phyloP scores from a whole-genome alignment of 1,140 invertebrate species.

The Hirudo medicinalis region DNA sequence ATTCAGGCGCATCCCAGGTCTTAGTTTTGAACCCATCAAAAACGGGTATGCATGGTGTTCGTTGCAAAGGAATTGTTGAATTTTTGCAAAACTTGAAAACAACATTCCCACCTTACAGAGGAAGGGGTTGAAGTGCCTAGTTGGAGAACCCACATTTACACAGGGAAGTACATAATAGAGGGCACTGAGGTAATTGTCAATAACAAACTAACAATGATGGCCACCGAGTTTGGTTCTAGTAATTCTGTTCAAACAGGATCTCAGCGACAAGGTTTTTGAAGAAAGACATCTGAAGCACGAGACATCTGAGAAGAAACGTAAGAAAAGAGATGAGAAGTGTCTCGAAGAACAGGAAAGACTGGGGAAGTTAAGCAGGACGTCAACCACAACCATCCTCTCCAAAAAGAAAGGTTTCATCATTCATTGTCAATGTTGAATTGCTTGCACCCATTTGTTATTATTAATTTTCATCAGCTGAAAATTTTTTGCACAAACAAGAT shows the following conservation, averaged over 20 bases:
- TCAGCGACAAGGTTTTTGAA: constrained; percentile 4
- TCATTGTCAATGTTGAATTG: neutral
- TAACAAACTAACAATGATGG: neutral
- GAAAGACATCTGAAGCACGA: constrained; percentile 3
- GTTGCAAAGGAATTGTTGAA: too few relatives aligned
- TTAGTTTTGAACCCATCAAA: too few relatives aligned
- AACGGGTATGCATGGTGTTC: too few relatives aligned
- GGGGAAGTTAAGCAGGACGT: neutral
- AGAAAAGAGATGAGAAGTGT: constrained; percentile 8
- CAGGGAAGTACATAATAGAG: constrained; percentile 3
- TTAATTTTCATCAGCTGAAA: neutral
- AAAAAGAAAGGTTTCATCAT: neutral
- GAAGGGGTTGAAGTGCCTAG: neutral
- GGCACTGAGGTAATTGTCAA: neutral
- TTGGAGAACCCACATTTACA: neutral
- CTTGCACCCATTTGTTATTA: neutral
- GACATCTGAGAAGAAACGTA: constrained; percentile 3
- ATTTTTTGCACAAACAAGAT: too few relatives aligned
- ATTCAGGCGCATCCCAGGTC: too few relatives aligned
- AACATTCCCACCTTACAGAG: too few relatives aligned
- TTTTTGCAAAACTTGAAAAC: too few relatives aligned
- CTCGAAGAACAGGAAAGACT: neutral
- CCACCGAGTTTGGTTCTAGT: neutral
- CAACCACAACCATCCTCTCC: neutral
- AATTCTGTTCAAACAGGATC: constrained; percentile 2